Percentiles rank a stretch among this genome's conserved stretches.
phyloP scores from a whole-genome alignment of 2,797 vertebrate species.

The Myripristis jacobus region DNA sequence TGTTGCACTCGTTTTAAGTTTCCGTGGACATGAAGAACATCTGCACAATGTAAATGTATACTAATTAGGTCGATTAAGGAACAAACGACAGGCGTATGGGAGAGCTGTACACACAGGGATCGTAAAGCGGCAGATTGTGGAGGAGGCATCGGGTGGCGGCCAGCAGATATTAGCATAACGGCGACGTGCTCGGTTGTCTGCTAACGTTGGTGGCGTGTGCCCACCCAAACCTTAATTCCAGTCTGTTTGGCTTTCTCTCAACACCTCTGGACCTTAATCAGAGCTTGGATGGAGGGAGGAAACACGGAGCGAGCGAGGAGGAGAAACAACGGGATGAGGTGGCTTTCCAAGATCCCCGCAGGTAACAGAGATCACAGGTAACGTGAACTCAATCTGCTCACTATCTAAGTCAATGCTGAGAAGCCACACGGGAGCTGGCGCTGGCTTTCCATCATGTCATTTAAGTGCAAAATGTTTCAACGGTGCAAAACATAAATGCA shows the following conservation, averaged over 20 bases:
- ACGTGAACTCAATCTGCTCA: slow-evolving; percentile 8
- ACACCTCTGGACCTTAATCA: slow-evolving; percentile 36
- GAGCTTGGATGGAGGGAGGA: slow-evolving; percentile 71
- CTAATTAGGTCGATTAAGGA: background rate
- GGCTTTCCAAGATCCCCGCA: slow-evolving; percentile 50
- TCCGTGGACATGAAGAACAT: background rate
- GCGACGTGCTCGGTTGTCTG: background rate
- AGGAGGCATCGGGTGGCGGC: too few species aligned
- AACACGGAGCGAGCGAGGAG: slow-evolving; percentile 73
- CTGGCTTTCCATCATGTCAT: too few species aligned
- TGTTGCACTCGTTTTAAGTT: background rate
- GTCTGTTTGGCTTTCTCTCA: slow-evolving; percentile 9
- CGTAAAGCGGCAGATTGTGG: too few species aligned
- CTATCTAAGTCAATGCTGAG: background rate
- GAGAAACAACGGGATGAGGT: slow-evolving; percentile 70
- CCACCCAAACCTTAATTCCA: background rate
- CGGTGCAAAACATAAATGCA: background rate
- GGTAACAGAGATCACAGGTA: slow-evolving; percentile 20
- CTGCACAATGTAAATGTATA: background rate
- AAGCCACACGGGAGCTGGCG: slow-evolving; percentile 6
- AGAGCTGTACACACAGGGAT: background rate
- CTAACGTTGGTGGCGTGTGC: background rate
- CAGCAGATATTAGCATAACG: slow-evolving; percentile 1
- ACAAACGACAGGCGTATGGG: background rate
- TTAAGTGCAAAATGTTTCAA: too few species aligned